Base-by-base conservation (phyloP, 2,888 invertebrate genomes). In the Sminthurinus aureus region DNA sequence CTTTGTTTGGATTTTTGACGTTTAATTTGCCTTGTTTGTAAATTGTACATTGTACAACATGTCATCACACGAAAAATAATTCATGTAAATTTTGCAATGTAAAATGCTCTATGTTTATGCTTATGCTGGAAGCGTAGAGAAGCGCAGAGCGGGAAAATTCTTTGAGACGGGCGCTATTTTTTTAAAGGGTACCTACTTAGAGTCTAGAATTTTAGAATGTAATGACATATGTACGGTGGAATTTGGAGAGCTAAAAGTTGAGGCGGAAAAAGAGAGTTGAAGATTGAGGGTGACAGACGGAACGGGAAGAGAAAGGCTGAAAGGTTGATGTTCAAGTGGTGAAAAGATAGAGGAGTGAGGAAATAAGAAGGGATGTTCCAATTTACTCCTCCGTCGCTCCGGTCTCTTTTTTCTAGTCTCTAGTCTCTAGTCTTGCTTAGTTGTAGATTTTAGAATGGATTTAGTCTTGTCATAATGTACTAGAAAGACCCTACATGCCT, bases 321-420 rank as follows among this genome's bases (percentile, higher is more conserved):
- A 82, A 82, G 82, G 76, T 69, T 69, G 77, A 77, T 76, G 82
- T 76, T 67, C 50, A 50, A 77, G 20, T n/a, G n/a, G n/a, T n/a
- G n/a, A 9, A 71, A 15, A 26, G 24, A 71, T n/a, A 76, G 20
- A 76, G 52, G 58, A 13, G 20, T n/a, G 2, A 13, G 18, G 51
- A 58, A 58, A 58, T 58, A 22, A 69, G 22, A 69, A 20, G 20
- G n/a, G n/a, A 69, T n/a, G n/a, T 20, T 69, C 22, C 22, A 64
- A 18, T 64, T 22, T 18, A 69, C 22, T 69, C 26, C 24, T 24
- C 38, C 26, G 24, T 71, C 22, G 52, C 8, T 13, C 11, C n/a
- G 22, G 11, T 13, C 20, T 71, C 6, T 71, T 22, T 71, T 71
- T 71, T 22, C 24, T 12, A 22, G 71, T 71, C 3, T 22, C 24